Evolutionary conservation across 2,888 invertebrate genomes (phyloP), one percentile per base, ranked within the genome.

Genomic region (Hydraecia micacea): DNA sequence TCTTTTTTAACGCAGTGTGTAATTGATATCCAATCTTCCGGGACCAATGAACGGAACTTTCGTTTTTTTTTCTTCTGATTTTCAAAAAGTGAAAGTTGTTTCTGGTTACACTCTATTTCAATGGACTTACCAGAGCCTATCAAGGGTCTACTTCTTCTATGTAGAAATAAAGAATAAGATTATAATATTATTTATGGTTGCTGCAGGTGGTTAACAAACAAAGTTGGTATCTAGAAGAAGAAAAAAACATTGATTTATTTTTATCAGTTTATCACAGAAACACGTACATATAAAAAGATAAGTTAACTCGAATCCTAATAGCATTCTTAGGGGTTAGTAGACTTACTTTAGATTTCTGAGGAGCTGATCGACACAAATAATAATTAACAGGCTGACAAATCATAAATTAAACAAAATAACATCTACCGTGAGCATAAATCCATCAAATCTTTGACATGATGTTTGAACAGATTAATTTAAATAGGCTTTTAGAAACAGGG

Each of bases 61-160:
- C 84, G 68, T 21, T 79, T 84, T 79, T 81, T 84, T 79, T 84
- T 79, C 84, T 84, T 80, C 52, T 25, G 15, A 42, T 84, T 84
- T 49, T 49, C 15, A 63, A 75, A 77, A 52, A 69, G 68, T 71
- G 39, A 75, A 85, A 72, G 75, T 80, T 65, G 18, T 36, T 58
- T 58, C 36, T 62, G 18, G 28, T 62, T 58, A 62, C 36, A 65
- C 36, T 83, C 63, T 36, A 55, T 52, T 79, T 70, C 8, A 62
- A 58, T 9, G 0, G n/a, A n/a, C 1, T 49, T 32, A 28, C 21
- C 28, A 28, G 21, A 13, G 21, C 2, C 11, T n/a, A 39, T 9
- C 18, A n/a, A 66, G 9, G 39, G 66, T n/a, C n/a, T 18, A 18
- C 9, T 18, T 39, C 25, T n/a, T n/a, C 39, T 39, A n/a, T 66